These are phyloP conservation scores for Drosophila miranda DNA, from an alignment of 1,140 invertebrate genomes.

Conservation along the genomic window DNA sequence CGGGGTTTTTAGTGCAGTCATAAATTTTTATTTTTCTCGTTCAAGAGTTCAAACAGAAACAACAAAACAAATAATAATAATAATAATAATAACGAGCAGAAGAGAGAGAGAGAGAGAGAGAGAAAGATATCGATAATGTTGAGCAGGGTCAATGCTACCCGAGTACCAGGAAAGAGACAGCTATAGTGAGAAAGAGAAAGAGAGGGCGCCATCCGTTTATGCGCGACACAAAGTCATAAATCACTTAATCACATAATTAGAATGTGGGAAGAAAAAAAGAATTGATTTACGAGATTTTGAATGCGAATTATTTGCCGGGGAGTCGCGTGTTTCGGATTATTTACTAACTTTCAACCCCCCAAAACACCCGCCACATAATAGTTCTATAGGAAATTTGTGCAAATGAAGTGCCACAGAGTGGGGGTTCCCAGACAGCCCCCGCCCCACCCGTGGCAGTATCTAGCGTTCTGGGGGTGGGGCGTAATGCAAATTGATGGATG, in stretches of 20 bases:
- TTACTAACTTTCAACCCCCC: constrained; percentile 56
- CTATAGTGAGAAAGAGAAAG: constrained; percentile 1
- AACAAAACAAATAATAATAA: constrained; percentile 44
- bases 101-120: constrained; percentile 19
- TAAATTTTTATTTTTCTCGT: constrained; percentile 63
- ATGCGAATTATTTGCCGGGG: constrained; percentile 48
- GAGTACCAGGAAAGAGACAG: not conserved
- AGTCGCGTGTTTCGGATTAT: constrained; percentile 75
- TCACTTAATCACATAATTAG: constrained; percentile 81
- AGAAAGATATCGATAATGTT: constrained; percentile 26
- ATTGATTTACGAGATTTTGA: constrained; percentile 79
- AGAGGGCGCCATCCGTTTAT: constrained; percentile 6
- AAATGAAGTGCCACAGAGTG: constrained; percentile 18
- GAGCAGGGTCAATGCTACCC: constrained; percentile 62
- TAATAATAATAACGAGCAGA: constrained; percentile 30
- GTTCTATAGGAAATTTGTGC: constrained; percentile 34
- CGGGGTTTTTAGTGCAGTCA: constrained; percentile 58
- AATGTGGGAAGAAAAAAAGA: constrained; percentile 70
- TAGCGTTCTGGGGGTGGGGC: not conserved
- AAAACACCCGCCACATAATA: constrained; percentile 20
- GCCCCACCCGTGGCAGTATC: too few species aligned
- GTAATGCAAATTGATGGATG: constrained; percentile 45
- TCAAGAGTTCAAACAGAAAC: constrained; percentile 67
- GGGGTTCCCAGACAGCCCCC: constrained; percentile 1
- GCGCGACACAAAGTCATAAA: constrained; percentile 63